Base-by-base conservation (phyloP, 92 coral and sea anemone species). In the Porites cylindrica region DNA sequence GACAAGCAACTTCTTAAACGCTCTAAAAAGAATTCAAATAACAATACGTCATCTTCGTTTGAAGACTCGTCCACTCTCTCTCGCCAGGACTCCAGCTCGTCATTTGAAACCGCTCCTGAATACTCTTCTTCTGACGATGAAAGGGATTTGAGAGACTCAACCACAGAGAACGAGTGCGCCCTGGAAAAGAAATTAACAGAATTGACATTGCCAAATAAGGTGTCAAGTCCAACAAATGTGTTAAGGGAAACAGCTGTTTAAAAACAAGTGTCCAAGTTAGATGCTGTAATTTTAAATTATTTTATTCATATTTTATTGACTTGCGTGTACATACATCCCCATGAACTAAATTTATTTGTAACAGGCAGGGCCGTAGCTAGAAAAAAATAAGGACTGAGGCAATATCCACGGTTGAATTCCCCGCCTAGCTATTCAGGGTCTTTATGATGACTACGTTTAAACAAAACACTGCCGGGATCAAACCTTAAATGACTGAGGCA, bases 61-160 rank as follows among this genome's bases (percentile, higher is more conserved):
- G 86, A 72, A 20, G 72, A 50, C 71, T 71, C 70, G 53, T 17
- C 78, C 32, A 72, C 10, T 69, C 69, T 68, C 6, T 26, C 50
- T 5, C 76, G 85, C 18, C 70, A 82, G 32, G 82, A 76, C 26
- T 61, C 82, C 3, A 54, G 62, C 23, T 84, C 88, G 5, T 84
- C 88, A 9, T 84, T 75, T 75, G 88, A 73, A 51, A 84, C 88
- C 1, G 88, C 88, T 0, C 88, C 88, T 12, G 88, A 84, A 65
- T 24, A 84, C 26, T 84, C 88, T 4, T n/a, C 81, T 4, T 32
- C 81, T n/a, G 88, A 84, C 63, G 81, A 75, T 47, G 88, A 84
- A n/a, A 19, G 75, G 59, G 74, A 61, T 20, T 81, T 84, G 81
- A 81, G 56, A 8, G 52, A 59, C 43, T 50, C 67, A 10, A 32